phyloP scores from a whole-genome alignment of 2,797 vertebrate species.

The Siniperca obscura region DNA sequence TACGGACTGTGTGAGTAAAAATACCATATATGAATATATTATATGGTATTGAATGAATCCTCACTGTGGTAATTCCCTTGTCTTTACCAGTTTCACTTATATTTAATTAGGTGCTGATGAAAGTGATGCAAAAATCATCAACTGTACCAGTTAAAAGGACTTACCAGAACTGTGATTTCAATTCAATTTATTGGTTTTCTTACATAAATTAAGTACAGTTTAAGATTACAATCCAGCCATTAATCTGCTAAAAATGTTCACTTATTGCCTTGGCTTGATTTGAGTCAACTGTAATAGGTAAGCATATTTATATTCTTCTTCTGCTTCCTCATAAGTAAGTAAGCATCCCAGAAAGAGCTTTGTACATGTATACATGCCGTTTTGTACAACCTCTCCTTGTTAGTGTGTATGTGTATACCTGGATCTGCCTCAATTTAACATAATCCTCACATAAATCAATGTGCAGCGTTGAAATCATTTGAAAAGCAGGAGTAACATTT shows the following conservation, averaged over 20 bases:
- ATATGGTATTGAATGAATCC: not conserved
- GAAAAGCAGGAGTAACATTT: slow-evolving; percentile 68
- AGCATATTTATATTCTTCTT: slow-evolving; percentile 48
- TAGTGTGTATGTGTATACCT: slow-evolving; percentile 44
- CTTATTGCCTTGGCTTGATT: slow-evolving; percentile 82
- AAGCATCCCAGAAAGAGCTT: slow-evolving; percentile 66
- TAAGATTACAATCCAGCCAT: slow-evolving; percentile 64
- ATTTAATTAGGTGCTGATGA: not conserved
- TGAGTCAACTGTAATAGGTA: slow-evolving; percentile 52
- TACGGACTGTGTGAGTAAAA: not conserved
- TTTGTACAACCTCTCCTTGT: slow-evolving; percentile 51
- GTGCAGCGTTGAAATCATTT: slow-evolving; percentile 56
- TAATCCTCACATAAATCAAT: slow-evolving; percentile 41
- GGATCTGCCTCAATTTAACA: slow-evolving; percentile 50
- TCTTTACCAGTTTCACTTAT: not conserved
- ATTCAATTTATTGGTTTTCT: slow-evolving; percentile 79
- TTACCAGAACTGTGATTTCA: slow-evolving; percentile 44
- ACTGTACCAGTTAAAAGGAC: slow-evolving; percentile 5
- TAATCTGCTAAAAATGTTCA: slow-evolving; percentile 78
- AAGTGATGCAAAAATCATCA: not conserved
- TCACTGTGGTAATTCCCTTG: not conserved
- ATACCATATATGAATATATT: not conserved
- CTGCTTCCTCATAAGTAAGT: slow-evolving; percentile 31
- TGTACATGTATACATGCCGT: slow-evolving; percentile 65
- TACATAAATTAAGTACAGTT: slow-evolving; percentile 77